Conservation (phyloP, 1,140 invertebrate species). For the Heterodera carotae region DNA sequence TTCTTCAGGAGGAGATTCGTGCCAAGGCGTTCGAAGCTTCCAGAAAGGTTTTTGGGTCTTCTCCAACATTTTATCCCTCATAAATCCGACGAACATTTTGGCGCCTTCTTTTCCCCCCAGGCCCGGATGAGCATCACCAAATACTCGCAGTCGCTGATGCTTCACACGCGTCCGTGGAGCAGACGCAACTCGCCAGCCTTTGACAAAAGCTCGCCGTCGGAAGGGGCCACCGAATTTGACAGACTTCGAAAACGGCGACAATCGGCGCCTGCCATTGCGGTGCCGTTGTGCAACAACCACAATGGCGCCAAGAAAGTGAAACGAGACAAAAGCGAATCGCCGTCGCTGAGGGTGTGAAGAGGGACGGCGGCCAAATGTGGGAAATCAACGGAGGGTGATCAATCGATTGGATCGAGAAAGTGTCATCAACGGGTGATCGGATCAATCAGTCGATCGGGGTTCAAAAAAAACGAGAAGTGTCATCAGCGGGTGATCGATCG, state of each 20-base stretch:
- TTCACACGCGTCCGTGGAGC: constrained; percentile 58
- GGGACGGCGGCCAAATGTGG: neutral
- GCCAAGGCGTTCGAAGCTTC: constrained; percentile 55
- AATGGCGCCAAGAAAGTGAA: neutral
- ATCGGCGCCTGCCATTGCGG: constrained; percentile 43
- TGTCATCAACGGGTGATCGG: neutral
- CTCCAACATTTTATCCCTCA: too few species aligned
- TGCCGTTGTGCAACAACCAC: neutral
- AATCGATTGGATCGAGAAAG: neutral
- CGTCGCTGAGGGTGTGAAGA: neutral
- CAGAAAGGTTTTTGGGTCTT: constrained; percentile 13
- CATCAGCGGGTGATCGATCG: too few species aligned
- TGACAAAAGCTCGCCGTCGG: constrained; percentile 35
- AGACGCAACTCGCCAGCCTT: constrained; percentile 59
- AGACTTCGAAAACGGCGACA: constrained; percentile 44
- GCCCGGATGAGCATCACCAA: constrained; percentile 59
- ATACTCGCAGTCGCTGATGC: constrained; percentile 59
- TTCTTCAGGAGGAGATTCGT: constrained; percentile 61
- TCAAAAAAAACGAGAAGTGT: too few species aligned
- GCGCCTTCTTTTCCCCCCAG: constrained; percentile 32
- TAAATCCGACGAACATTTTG: constrained; percentile 18
- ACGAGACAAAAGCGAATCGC: neutral
- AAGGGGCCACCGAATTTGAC: constrained; percentile 32
- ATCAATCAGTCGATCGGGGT: too few species aligned
- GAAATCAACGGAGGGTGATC: neutral